Evolutionary conservation across 2,113 vertebrate species (phyloP).

Genomic region (Oceanites oceanicus): DNA sequence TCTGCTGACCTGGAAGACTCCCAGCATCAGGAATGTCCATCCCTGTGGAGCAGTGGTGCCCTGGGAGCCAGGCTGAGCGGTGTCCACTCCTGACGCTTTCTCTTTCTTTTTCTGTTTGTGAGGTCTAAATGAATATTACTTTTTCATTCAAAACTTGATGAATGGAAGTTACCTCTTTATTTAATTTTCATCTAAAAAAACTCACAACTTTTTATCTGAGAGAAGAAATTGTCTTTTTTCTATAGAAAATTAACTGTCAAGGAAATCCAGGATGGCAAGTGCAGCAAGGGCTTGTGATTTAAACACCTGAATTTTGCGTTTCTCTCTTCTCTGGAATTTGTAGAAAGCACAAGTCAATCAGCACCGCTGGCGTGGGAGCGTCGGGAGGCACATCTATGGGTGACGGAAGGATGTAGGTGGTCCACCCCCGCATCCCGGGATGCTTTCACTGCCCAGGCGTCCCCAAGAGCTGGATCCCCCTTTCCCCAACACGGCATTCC

Average conservation of each 20-base stretch:
- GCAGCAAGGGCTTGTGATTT: not conserved
- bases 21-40: not conserved
- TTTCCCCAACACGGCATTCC: not conserved
- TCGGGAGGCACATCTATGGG: fast-evolving
- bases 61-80: not conserved
- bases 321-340: not conserved
- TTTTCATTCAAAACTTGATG: not conserved
- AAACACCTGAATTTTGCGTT: not conserved
- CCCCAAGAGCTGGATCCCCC: too few relatives aligned
- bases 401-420: not conserved
- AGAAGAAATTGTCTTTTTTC: not conserved
- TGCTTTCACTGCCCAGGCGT: not conserved
- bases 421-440: fast-evolving
- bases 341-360: not conserved
- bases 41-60: not conserved
- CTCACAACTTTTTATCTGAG: not conserved
- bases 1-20: not conserved
- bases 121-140: not conserved
- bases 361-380: not conserved
- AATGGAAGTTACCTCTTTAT: not conserved
- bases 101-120: not conserved
- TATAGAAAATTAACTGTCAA: not conserved
- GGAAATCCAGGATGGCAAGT: not conserved
- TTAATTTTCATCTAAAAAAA: not conserved
- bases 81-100: not conserved